phyloP scores from a whole-genome alignment of 2,113 vertebrate genomes.

The Lophotis ruficrista region DNA sequence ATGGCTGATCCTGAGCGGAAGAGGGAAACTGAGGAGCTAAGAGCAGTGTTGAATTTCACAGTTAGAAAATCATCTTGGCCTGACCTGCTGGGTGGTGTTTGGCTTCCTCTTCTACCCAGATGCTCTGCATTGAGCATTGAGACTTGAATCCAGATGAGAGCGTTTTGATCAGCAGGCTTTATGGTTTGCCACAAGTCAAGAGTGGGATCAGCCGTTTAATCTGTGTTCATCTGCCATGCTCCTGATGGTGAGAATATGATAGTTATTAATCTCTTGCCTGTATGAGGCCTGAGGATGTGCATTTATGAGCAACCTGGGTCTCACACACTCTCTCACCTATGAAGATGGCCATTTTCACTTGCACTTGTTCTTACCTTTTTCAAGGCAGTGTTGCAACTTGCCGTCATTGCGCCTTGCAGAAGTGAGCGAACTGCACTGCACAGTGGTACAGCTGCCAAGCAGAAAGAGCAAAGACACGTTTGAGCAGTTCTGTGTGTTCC shows the following conservation, averaged over 20 bases:
- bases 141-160: background rate
- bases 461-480: background rate
- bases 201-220: background rate
- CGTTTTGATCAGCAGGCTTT: background rate
- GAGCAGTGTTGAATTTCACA: background rate
- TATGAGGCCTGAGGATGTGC: fast-evolving
- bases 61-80: background rate
- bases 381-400: background rate
- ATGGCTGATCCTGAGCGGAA: background rate
- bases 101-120: background rate
- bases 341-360: fast-evolving
- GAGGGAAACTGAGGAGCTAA: background rate
- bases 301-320: background rate
- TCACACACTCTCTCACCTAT: fast-evolving
- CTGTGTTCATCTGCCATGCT: background rate
- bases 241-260: background rate
- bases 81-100: background rate
- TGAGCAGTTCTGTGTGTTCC: background rate
- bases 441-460: fast-evolving
- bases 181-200: background rate
- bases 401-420: fast-evolving
- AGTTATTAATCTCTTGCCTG: background rate
- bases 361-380: background rate
- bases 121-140: background rate
- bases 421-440: fast-evolving